Evolutionary conservation across 2,797 vertebrate species (phyloP), one percentile per base, ranked within the genome.

Genomic region (Otolemur crassicaudatus): DNA sequence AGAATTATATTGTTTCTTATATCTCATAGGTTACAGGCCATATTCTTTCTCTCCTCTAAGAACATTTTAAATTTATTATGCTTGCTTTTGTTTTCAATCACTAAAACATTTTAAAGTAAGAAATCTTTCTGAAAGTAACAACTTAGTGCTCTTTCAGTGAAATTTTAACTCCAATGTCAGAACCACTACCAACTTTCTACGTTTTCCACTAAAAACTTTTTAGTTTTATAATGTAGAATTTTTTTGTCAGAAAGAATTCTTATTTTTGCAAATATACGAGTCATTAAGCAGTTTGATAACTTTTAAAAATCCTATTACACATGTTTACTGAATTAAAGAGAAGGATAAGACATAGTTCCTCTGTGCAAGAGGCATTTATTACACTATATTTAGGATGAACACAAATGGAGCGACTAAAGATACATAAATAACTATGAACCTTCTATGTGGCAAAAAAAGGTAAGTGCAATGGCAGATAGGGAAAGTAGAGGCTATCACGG

Each of bases 81-180:
- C 27, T 72, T 89, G 90, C 88, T 93, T 93, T 96, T 96, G 87
- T 95, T 96, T 94, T 85, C 75, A 95, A 65, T 89, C 91, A 92
- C 53, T 76, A 82, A 95, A 91, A 93, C 65, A 95, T 91, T 92
- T 83, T 93, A 95, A 93, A 96, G 56, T 58, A 94, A 87, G 46
- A 92, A 89, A 73, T 65, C 31, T 90, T 94, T 73, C 70, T 91
- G 43, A 91, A 95, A 86, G 75, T 58, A 92, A 93, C 63, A 84
- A 88, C 93, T 91, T 87, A 97, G 81, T 81, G 34, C 5, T 81
- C 79, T 90, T 94, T 65, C 85, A 83, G 85, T 63, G 53, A 85
- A 86, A 87, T 76, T 97, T 96, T 94, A 89, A 89, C 23, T 95
- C 31, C 80, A 29, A 63, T 80, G 60, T 91, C 92, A 94, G 63